Evolutionary conservation across 2,113 vertebrate genomes (phyloP).

Genomic region (Cheirogaleus medius): DNA sequence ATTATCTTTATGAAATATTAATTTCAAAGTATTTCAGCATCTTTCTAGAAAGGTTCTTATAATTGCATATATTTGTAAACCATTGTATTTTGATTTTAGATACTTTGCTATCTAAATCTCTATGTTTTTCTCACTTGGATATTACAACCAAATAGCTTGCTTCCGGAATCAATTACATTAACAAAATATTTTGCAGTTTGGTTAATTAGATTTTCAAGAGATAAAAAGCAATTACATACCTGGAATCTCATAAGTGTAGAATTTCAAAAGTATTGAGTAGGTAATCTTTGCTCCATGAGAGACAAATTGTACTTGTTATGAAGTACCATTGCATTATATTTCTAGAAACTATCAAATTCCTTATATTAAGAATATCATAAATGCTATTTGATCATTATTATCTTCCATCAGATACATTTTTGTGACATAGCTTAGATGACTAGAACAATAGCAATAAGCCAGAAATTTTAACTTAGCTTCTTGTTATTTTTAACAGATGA

Average conservation of each 20-base stretch:
- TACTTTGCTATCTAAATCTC: background rate
- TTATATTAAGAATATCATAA: background rate
- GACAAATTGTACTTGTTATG: background rate
- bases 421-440: background rate
- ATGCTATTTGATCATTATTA: background rate
- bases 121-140: background rate
- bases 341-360: background rate
- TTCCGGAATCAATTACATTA: constrained; percentile 29
- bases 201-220: constrained; percentile 44
- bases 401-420: background rate
- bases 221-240: constrained; percentile 35
- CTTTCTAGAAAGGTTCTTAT: background rate
- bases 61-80: background rate
- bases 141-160: background rate
- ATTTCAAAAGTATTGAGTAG: background rate
- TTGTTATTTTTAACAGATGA: background rate
- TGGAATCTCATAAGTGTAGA: background rate
- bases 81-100: background rate
- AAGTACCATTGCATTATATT: background rate
- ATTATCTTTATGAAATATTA: constrained; percentile 3
- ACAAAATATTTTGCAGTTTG: constrained; percentile 3
- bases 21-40: background rate
- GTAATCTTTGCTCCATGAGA: background rate
- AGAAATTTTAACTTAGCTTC: background rate
- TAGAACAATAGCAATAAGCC: background rate